Conservation (phyloP, 1,140 invertebrate genomes). For the Cryptotermes secundus region DNA sequence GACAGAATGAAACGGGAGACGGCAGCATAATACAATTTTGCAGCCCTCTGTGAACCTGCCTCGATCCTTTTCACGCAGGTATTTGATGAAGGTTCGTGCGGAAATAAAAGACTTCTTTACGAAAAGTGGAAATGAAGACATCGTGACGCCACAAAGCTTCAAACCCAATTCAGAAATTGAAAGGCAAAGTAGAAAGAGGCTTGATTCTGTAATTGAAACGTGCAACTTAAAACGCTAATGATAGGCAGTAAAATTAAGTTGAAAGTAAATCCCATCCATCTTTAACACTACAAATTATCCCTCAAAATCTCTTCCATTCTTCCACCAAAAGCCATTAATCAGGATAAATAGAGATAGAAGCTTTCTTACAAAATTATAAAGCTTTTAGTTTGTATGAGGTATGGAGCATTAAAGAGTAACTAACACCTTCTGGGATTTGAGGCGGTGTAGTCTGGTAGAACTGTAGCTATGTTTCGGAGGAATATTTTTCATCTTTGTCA, state of each 20-base stretch:
- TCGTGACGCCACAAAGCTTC: neutral
- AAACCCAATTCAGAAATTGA: neutral
- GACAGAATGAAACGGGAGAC: no score
- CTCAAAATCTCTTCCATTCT: neutral
- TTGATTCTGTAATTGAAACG: neutral
- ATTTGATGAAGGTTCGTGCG: neutral
- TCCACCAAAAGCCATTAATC: neutral
- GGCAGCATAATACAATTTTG: no score
- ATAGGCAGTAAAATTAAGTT: neutral
- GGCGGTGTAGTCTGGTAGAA: no score
- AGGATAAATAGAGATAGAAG: neutral
- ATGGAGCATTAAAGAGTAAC: no score
- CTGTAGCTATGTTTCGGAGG: no score
- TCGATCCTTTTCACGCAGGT: neutral
- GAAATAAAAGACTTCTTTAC: neutral
- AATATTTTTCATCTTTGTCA: no score
- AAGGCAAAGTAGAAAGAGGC: neutral
- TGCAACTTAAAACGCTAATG: neutral
- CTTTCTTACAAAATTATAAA: neutral
- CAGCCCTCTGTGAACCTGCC: no score
- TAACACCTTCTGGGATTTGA: no score
- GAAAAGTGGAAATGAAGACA: neutral
- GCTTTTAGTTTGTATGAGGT: no score
- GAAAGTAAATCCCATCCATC: neutral
- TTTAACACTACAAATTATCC: neutral